Conservation (phyloP, 2,797 vertebrate genomes). For the Gila robusta region DNA sequence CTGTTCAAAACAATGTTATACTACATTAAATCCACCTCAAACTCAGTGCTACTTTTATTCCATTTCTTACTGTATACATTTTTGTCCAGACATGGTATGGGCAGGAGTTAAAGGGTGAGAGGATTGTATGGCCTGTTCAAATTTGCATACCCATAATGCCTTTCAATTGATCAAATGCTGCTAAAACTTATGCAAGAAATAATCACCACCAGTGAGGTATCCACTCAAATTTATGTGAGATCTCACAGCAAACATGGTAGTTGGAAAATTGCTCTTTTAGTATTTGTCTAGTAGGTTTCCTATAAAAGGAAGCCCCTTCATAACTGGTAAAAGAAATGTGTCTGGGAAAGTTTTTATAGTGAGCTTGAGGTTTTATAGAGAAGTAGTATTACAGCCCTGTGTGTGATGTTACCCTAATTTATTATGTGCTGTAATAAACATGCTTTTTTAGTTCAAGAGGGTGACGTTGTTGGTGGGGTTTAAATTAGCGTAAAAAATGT, state of each 20-base stretch:
- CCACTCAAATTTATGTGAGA: background rate
- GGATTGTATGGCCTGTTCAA: background rate
- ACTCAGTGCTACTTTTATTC: background rate
- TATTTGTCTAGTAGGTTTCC: background rate
- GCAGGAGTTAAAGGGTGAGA: background rate
- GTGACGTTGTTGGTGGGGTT: too few species aligned
- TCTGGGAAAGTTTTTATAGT: fast-evolving
- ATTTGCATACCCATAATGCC: background rate
- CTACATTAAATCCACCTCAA: background rate
- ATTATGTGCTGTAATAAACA: fast-evolving
- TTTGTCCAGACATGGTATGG: background rate
- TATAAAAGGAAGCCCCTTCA: background rate
- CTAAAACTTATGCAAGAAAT: background rate
- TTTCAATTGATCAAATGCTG: background rate
- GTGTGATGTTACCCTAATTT: fast-evolving
- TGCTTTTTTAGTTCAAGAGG: background rate
- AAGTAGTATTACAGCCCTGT: background rate
- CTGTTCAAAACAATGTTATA: background rate
- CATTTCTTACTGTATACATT: background rate
- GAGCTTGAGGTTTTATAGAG: fast-evolving
- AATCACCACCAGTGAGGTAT: constrained; percentile 1
- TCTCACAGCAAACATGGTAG: fast-evolving
- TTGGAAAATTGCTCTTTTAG: background rate
- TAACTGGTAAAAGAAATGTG: fast-evolving
- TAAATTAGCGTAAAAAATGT: too few species aligned